phyloP scores from a whole-genome alignment of 2,888 invertebrate species.

The Drosophila paranaensis region DNA sequence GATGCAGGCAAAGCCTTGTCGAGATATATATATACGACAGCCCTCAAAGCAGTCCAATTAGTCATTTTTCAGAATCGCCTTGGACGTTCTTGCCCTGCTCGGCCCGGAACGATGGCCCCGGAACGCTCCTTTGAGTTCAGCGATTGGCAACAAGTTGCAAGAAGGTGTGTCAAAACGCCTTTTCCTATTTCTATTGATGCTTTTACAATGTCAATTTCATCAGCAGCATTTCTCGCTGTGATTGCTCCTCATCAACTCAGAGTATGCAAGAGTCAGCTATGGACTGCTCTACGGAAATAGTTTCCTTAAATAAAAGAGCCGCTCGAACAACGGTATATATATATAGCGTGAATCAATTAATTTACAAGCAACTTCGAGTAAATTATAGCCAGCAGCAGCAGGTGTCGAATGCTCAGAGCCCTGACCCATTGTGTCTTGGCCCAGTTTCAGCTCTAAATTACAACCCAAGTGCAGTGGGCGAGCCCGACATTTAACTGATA shows the following conservation, averaged over 20 bases:
- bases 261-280: background rate
- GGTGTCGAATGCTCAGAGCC: background rate
- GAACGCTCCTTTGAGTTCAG: too few relatives aligned
- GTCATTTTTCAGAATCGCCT: background rate
- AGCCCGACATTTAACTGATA: background rate
- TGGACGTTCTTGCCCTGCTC: background rate
- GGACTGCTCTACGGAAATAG: background rate
- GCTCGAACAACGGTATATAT: background rate
- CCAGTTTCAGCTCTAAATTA: background rate
- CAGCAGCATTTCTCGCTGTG: background rate
- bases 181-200: too few relatives aligned
- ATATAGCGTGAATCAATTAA: background rate
- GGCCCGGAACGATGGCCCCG: too few relatives aligned
- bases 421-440: background rate
- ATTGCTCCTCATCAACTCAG: background rate
- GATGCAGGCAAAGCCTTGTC: background rate
- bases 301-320: background rate
- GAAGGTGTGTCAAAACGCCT: too few relatives aligned
- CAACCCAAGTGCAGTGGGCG: background rate
- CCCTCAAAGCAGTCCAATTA: background rate
- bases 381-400: background rate
- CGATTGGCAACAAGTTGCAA: too few relatives aligned
- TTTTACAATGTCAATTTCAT: too few relatives aligned
- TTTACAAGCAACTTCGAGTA: background rate
- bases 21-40: background rate